Evolutionary conservation across 2,797 vertebrate species (phyloP), one percentile per base, ranked within the genome.

Genomic region (Pelodytes ibericus): DNA sequence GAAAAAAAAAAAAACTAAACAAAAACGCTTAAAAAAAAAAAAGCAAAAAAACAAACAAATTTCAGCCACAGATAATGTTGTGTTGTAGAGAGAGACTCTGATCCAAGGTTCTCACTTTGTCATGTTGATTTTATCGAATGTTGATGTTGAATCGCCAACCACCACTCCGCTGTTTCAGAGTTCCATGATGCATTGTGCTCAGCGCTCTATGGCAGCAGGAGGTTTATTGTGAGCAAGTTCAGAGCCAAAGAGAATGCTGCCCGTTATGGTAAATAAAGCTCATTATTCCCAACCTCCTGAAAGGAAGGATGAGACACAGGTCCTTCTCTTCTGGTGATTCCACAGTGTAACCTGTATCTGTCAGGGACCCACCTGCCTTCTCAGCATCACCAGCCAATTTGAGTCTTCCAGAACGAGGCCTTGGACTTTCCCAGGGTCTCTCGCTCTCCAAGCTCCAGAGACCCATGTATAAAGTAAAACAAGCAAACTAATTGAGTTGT

Each of bases 391-490:
- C 76, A 78, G 76, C 76, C 44, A 78, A 66, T 60, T 72, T 72
- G 64, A 69, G 76, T 78, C 76, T 78, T 78, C 76, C 76, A 78
- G 76, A 62, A 72, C 9, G 70, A 78, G 76, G 61, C 70, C 70
- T 65, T 47, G 53, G 70, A 61, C 11, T 20, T 67, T 49, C 56
- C 63, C 36, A 44, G 41, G 57, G 56, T 11, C 63, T 61, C 62
- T 41, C 36, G 20, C n/a, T 67, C 18, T 72, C 57, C 22, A 72
- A 53, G 68, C 62, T 77, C 53, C 29, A 60, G 62, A 51, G 63
- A 41, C 70, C 73, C 65, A 30, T 78, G 69, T 77, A 61, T 41
- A 78, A 61, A 78, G 62, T 68, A 4, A 59, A 61, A 53, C 5
- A n/a, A n/a, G 13, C 33, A 47, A 77, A 71, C 27, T 51, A 56